phyloP scores from a whole-genome alignment of 2,113 vertebrate species.

The Gallinago jamesoni region DNA sequence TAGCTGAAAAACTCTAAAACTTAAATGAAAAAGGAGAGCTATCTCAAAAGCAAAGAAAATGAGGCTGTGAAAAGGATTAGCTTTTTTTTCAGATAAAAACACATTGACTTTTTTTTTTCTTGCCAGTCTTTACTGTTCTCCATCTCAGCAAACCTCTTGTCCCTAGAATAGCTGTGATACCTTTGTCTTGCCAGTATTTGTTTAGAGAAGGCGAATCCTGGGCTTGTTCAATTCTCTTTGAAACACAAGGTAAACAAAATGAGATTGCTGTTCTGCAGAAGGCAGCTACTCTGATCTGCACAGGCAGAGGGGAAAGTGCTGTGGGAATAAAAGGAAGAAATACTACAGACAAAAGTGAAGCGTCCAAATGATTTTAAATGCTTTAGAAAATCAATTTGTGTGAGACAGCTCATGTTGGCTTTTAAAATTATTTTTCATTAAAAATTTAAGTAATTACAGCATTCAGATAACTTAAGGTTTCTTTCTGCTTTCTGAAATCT shows the following conservation, averaged over 20 bases:
- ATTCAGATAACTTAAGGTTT: background rate
- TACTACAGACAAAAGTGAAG: background rate
- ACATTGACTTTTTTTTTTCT: constrained; percentile 2
- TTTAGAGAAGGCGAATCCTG: constrained; percentile 35
- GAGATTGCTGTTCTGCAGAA: constrained; percentile 36
- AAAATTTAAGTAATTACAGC: constrained; percentile 29
- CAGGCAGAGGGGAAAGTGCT: background rate
- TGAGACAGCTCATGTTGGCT: background rate
- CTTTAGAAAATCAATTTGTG: background rate
- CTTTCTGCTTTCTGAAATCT: background rate
- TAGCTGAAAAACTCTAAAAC: constrained; percentile 35
- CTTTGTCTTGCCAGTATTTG: constrained; percentile 52
- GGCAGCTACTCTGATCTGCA: constrained; percentile 16
- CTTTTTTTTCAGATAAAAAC: constrained; percentile 47
- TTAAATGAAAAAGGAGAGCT: constrained; percentile 44
- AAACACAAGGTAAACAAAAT: constrained; percentile 61
- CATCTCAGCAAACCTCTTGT: constrained; percentile 33
- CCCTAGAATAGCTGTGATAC: constrained; percentile 33
- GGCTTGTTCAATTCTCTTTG: constrained; percentile 58
- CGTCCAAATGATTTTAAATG: background rate
- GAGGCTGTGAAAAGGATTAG: constrained; percentile 48
- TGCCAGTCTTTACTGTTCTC: background rate
- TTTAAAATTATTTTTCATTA: constrained; percentile 46
- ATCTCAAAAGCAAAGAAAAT: constrained; percentile 51
- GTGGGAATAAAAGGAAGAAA: background rate